Base-by-base conservation (phyloP, 2,113 vertebrate genomes). In the Barnardius zonarius region DNA sequence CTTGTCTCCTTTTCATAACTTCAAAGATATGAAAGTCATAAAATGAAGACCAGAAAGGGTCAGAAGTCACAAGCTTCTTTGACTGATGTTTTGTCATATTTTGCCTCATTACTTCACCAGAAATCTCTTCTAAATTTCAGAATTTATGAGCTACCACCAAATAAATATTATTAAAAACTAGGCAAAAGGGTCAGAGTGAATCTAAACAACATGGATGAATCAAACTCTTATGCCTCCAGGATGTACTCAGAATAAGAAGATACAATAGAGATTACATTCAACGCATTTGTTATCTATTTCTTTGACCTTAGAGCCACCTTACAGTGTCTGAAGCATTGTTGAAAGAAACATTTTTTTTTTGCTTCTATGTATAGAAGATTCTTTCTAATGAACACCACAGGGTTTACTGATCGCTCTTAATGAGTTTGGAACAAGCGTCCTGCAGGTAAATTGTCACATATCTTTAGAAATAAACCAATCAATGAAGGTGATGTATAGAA, bases 1-100 rank as follows among this genome's bases (percentile, higher is more conserved):
- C 97, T 97, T 97, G 97, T 98, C 98, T 98, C 97, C 97, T 98
- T 98, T 98, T 98, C 97, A 98, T 98, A 98, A 97, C 98, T 97
- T 98, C 97, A 97, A 97, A 98, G 98, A 98, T 98, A 98, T 98
- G 98, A 98, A 98, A 98, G 98, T 98, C 98, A 98, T 98, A 98
- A 98, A 98, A 98, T 93, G 90, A 97, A 96, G 96, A 94, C 95
- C 92, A 96, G 97, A 86, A 96, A 95, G 93, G 98, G 98, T 98
- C 97, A 98, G 95, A 91, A 98, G 98, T 97, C 97, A 86, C 91
- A 24, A 79, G 95, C 94, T 96, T 78, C 89, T 96, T 96, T 97
- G 97, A 95, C 97, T 82, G 94, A 98, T 97, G 96, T 93, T 96
- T 97, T 97, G 97, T 96, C 97, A 95, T 96, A 93, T 96, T 97